Conservation (phyloP, 2,113 vertebrate genomes). For the Corydoras sp. region DNA sequence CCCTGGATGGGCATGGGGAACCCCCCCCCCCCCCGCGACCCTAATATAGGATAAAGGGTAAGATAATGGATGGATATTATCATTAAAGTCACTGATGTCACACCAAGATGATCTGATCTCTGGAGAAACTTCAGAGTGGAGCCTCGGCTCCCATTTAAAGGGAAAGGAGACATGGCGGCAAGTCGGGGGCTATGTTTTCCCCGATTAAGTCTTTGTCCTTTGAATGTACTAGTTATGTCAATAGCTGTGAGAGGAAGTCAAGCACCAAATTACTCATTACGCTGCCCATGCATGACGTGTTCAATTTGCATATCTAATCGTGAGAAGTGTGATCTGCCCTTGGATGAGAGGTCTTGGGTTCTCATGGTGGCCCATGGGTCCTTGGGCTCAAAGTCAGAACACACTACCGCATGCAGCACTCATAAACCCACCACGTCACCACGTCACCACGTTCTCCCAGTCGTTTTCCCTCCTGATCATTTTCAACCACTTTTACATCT, state of each 20-base stretch:
- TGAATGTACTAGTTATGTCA: conserved; percentile 46
- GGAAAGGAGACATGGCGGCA: no score
- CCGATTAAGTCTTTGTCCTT: conserved; percentile 40
- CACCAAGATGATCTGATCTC: no score
- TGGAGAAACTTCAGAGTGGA: no score
- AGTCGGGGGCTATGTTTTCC: conserved; percentile 8
- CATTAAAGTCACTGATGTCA: no score
- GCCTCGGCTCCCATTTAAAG: no score
- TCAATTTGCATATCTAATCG: conserved; percentile 52
- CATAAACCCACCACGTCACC: background rate
- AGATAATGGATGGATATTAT: no score
- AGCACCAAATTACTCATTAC: conserved; percentile 51
- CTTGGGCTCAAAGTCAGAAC: conserved; percentile 21
- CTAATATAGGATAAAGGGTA: no score
- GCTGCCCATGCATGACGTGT: conserved; percentile 45
- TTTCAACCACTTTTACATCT: no score
- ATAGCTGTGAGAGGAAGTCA: conserved; percentile 41
- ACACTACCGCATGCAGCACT: conserved; percentile 3
- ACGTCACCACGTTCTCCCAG: no score
- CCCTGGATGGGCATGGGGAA: no score
- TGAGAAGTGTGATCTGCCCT: conserved; percentile 41
- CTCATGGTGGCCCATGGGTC: conserved; percentile 11
- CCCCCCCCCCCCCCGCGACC: no score
- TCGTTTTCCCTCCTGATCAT: no score
- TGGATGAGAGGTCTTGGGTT: conserved; percentile 29